Evolutionary conservation across 2,888 invertebrate species (phyloP).

Genomic region (Shargacucullia verbasci): DNA sequence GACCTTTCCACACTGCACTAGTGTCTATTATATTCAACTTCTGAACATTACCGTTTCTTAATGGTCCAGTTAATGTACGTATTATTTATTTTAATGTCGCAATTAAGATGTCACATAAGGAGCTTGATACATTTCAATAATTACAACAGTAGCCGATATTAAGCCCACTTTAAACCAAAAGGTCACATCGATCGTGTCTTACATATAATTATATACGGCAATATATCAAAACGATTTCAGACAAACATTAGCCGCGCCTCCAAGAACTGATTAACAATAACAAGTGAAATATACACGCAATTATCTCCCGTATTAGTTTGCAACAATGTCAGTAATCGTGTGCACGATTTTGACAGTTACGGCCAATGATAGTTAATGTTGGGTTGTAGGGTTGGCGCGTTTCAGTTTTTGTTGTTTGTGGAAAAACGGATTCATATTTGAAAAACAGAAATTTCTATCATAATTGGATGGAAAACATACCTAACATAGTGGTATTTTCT

Average conservation of each 20-base stretch:
- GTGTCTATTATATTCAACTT: too few relatives aligned
- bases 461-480: too few relatives aligned
- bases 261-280: conserved; percentile 18
- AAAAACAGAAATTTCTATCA: too few relatives aligned
- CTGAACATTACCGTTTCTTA: too few relatives aligned
- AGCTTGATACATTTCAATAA: conserved; percentile 27
- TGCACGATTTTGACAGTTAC: conserved; percentile 56
- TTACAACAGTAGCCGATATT: conserved; percentile 22
- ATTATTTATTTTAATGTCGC: neutral
- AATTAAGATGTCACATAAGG: conserved; percentile 22
- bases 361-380: conserved; percentile 30
- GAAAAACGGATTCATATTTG: neutral
- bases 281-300: conserved; percentile 43
- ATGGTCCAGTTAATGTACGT: too few relatives aligned
- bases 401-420: neutral
- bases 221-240: conserved; percentile 51
- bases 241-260: conserved; percentile 23
- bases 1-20: too few relatives aligned
- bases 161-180: conserved; percentile 21
- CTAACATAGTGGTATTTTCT: too few relatives aligned
- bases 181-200: conserved; percentile 39
- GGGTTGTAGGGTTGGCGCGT: conserved; percentile 38
- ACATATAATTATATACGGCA: conserved; percentile 44
- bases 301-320: conserved; percentile 38
- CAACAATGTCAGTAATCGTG: conserved; percentile 48